Evolutionary conservation across 53 echinoderm and acorn worm genomes (phyloP), one percentile per base, ranked within the genome.

Genomic region (Zoroaster sp.): DNA sequence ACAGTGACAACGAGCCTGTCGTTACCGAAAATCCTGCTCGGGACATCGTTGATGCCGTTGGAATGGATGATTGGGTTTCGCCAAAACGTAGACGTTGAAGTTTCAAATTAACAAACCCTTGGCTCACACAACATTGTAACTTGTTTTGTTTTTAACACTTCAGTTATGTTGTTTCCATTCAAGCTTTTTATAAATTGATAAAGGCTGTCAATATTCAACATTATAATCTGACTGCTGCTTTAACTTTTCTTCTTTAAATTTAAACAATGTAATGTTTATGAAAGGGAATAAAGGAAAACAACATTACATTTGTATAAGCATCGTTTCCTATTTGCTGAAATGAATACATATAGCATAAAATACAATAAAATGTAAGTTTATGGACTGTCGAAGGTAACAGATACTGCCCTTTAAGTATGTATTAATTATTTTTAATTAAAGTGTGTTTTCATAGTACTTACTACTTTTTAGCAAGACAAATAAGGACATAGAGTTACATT

Each of bases 81-180:
- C 83, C 69, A 42, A 73, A 73, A 73, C 73, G 73, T 73, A 73
- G 73, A 73, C 73, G 73, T 73, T 73, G 73, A 40, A 73, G 42
- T 37, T 73, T 41, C 38, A 73, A 73, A n/a, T 40, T 40, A 71
- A 71, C 35, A 71, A 71, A 71, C 38, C 72, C 72, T 33, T 71
- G 72, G 33, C 36, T 71, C 6, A 46, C 47, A 46, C 47, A 46
- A 46, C 47, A 46, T 46, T 46, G 47, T 46, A 46, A 46, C 1
- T 46, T 3, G 4, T 46, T 46, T 46, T 46, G 47, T 46, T 46
- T 46, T 46, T 46, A 46, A 46, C 47, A 46, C 1, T 46, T 1
- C 47, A 46, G 47, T 46, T 46, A 49, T 49, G 49, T n/a, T n/a
- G 49, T 49, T 49, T 49, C 49, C 49, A 49, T 49, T 49, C 49